Evolutionary conservation across 2,113 vertebrate species (phyloP).

Genomic region (Oryzias melastigma): DNA sequence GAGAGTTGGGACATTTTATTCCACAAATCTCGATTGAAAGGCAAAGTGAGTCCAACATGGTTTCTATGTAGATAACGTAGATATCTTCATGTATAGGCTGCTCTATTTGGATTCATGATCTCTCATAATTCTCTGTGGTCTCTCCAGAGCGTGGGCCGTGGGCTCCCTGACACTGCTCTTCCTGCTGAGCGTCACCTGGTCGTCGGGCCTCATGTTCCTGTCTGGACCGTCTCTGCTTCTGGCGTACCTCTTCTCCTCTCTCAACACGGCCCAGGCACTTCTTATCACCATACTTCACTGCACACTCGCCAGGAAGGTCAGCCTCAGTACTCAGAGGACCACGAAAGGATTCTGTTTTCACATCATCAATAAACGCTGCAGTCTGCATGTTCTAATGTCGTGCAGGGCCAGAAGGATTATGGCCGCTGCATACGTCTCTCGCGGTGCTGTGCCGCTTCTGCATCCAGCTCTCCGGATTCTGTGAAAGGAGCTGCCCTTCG

Average conservation of each 20-base stretch:
- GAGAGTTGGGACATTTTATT: background rate
- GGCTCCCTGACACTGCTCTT: slow-evolving; percentile 88
- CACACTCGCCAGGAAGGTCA: slow-evolving; percentile 89
- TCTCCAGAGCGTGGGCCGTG: slow-evolving; percentile 87
- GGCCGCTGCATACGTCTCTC: slow-evolving; percentile 89
- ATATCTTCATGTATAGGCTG: no score
- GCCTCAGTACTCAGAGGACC: slow-evolving; percentile 12
- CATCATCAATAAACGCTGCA: background rate
- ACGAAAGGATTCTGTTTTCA: background rate
- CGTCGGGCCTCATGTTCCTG: slow-evolving; percentile 90
- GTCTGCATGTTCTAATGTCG: slow-evolving; percentile 2
- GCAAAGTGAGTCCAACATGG: no score
- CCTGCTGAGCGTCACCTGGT: slow-evolving; percentile 91
- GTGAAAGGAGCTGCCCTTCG: slow-evolving; percentile 88
- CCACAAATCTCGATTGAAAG: no score
- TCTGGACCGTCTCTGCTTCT: slow-evolving; percentile 87
- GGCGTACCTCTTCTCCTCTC: slow-evolving; percentile 93
- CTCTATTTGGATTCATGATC: no score
- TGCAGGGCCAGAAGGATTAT: slow-evolving; percentile 90
- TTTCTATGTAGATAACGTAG: no score
- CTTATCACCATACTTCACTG: slow-evolving; percentile 95
- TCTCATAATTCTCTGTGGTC: background rate
- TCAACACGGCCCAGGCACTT: slow-evolving; percentile 90
- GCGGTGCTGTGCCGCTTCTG: slow-evolving; percentile 85
- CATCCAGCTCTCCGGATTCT: slow-evolving; percentile 83